Evolutionary conservation across 2,113 vertebrate genomes (phyloP).

Genomic region (Onychostruthus taczanowskii): DNA sequence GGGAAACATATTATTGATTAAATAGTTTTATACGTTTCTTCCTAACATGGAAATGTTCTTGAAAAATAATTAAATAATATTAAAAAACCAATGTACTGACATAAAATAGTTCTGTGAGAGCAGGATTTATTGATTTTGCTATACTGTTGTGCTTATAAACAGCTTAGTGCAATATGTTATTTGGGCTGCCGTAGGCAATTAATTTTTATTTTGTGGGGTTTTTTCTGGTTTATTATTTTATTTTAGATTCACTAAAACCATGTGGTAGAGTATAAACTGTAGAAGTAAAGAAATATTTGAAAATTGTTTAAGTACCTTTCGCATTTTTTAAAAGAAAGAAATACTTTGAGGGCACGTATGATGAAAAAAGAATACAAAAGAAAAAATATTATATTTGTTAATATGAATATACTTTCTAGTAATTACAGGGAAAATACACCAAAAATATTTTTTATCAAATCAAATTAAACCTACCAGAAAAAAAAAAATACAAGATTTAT

Average conservation of each 20-base stretch:
- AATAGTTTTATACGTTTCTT: conserved; percentile 1
- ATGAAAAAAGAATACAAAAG: neutral
- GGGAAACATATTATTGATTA: conserved; percentile 12
- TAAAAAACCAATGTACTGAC: neutral
- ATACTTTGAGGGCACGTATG: neutral
- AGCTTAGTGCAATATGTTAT: neutral
- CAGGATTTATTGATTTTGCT: conserved; percentile 12
- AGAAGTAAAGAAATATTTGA: neutral
- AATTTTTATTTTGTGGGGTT: neutral
- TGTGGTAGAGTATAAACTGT: neutral
- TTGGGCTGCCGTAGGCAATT: neutral
- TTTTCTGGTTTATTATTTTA: neutral
- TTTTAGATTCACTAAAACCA: neutral
- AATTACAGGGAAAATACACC: neutral
- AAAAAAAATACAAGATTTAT: neutral
- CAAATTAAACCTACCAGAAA: neutral
- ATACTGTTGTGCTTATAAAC: neutral
- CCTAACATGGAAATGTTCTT: neutral
- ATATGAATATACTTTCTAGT: neutral
- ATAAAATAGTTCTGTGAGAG: neutral
- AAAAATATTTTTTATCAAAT: neutral
- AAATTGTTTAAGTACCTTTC: neutral
- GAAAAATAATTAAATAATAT: conserved; percentile 27
- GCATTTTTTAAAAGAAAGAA: neutral
- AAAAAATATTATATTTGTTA: neutral